Evolutionary conservation across 1,140 invertebrate species (phyloP).

Genomic region (Drosophila yakuba): DNA sequence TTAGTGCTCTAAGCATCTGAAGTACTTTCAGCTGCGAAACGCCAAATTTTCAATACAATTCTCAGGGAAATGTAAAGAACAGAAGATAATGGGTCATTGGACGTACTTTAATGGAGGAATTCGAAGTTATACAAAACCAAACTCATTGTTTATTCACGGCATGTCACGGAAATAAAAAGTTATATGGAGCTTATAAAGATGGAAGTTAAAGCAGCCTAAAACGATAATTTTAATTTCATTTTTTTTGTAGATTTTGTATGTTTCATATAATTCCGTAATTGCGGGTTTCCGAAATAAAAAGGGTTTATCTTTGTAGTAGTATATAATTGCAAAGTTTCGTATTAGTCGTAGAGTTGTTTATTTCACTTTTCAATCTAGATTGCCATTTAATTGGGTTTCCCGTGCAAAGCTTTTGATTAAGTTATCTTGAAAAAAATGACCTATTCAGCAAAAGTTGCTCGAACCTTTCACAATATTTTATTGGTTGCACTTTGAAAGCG

Average conservation of each 20-base stretch:
- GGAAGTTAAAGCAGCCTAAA: not conserved
- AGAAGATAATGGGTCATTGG: not conserved
- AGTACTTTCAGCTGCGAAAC: slow-evolving; percentile 5
- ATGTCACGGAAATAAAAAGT: not conserved
- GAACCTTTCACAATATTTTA: slow-evolving; percentile 46
- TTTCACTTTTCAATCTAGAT: not conserved
- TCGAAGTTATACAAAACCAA: not conserved
- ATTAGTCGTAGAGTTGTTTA: no score
- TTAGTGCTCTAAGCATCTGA: not conserved
- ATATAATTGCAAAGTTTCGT: no score
- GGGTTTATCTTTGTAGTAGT: no score
- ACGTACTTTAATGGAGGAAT: not conserved
- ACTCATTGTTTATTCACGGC: not conserved
- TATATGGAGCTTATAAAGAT: not conserved
- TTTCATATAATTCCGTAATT: no score
- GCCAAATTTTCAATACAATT: not conserved
- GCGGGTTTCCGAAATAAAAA: no score
- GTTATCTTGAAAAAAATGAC: not conserved
- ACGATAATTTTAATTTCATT: no score
- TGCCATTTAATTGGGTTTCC: not conserved
- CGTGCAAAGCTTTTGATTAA: not conserved
- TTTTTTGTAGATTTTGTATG: no score
- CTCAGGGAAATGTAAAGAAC: not conserved
- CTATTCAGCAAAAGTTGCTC: slow-evolving; percentile 1
- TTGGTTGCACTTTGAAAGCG: slow-evolving; percentile 19